Conservation (phyloP, 2,113 vertebrate genomes). For the Shinisaurus crocodilurus region DNA sequence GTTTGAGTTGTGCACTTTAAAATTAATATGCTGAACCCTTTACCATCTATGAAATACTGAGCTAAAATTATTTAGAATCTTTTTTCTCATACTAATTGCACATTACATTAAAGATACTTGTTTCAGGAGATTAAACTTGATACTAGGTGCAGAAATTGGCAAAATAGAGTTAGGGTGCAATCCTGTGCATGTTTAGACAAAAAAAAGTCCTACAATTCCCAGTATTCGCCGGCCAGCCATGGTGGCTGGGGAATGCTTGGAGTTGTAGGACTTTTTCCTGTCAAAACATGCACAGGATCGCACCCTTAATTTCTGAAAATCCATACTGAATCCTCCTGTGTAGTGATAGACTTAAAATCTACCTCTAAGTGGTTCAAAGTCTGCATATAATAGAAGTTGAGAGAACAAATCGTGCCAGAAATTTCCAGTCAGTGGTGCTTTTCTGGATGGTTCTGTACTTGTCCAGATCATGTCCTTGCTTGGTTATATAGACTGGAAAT, state of each 20-base stretch:
- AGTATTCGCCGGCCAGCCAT: too few relatives aligned
- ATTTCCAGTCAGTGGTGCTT: background rate
- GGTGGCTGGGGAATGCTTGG: too few relatives aligned
- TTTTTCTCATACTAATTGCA: background rate
- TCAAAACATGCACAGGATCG: background rate
- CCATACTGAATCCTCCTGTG: background rate
- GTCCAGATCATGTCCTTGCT: background rate
- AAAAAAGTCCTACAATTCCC: too few relatives aligned
- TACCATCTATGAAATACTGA: background rate
- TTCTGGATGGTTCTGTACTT: background rate
- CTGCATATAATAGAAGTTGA: background rate
- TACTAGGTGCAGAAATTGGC: background rate
- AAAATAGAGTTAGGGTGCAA: background rate
- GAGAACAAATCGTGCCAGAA: background rate
- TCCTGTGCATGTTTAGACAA: too few relatives aligned
- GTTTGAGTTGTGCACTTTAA: background rate
- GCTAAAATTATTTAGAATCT: too few relatives aligned
- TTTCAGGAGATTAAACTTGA: background rate
- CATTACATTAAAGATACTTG: background rate
- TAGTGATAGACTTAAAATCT: background rate
- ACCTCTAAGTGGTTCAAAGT: background rate
- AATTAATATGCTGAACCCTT: background rate
- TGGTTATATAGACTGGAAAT: background rate
- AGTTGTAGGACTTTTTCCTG: too few relatives aligned
- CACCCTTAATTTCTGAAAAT: background rate